Base-by-base conservation (phyloP, 2,113 vertebrate genomes). In the Dunckerocampus dactyliophorus region DNA sequence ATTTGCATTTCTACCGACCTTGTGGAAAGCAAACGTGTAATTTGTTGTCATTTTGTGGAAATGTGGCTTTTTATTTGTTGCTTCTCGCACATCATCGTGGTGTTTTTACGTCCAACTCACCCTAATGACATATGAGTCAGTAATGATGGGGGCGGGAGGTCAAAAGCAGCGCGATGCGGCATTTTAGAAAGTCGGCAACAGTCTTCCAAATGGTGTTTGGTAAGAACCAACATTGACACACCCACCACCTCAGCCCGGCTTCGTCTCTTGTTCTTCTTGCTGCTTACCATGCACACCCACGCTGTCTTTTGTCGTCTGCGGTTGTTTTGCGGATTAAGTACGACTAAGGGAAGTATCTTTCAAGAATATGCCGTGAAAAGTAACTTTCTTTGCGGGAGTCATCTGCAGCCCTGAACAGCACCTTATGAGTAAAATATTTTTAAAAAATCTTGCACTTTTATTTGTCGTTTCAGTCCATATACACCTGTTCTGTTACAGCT, bases 1-100 rank as follows among this genome's bases (percentile, higher is more conserved):
- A 67, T 42, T 66, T 75, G 74, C 69, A 59, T 84, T 91, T 87
- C 81, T 85, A 89, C 86, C 91, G 89, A 92, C 88, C 89, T 88
- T 87, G 81, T 87, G 89, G 88, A 82, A 82, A 83, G 80, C 71
- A 75, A 37, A 68, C 71, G 47, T 56, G 21, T 47, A 53, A 63
- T 76, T 79, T 57, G 45, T 63, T 75, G 42, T 71, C 64, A 74
- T 76, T 21, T 61, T 77, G 59, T 77, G 73, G 79, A 69, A 81
- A 74, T 75, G 57, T 64, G 45, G 76, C 76, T 85, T 77, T 76
- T 74, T 69, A 65, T 65, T 56, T 74, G 62, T 73, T 68, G 50
- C 69, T 76, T 80, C 62, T 68, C 56, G 74, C 74, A 64, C 66
- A 60, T 68, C 59, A 62, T 76, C 45, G 13, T 59, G 47, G 21